Evolutionary conservation across 1,140 invertebrate genomes (phyloP), one percentile per base, ranked within the genome.

Genomic region (Aplysia californica): DNA sequence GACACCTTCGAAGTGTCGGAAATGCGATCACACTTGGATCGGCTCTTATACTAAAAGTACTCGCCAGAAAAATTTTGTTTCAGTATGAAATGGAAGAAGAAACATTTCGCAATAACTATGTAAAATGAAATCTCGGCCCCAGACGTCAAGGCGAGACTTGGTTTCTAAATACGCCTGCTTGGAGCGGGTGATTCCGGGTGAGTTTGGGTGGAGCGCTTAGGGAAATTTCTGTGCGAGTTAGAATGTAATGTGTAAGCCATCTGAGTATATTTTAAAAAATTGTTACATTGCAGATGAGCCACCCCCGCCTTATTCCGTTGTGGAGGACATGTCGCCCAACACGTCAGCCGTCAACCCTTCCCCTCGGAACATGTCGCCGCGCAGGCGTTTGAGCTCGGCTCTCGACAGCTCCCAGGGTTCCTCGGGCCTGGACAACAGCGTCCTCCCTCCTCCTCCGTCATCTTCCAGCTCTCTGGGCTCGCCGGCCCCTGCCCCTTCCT

Each of bases 271-370:
- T 75, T 56, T 38, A 31, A n/a, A 3, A 56, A n/a, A 29, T 64
- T n/a, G 59, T 59, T 44, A n/a, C n/a, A 61, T 55, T 71, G 35
- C 50, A 78, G 76, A 41, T 44, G 82, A 83, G 55, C 79, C 82
- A 0, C 81, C 81, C 5, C 82, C 79, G 38, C 80, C 82, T 1
- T 80, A 80, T 50, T 69, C 79, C 39, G 61, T 70, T 21, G 65
- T 23, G 2, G 75, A 78, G 10, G 66, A 75, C 21, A 3, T 26
- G n/a, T 26, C 38, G 61, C 31, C 33, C 73, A 21, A 41, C 35
- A 39, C 61, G 65, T 58, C 61, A 26, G 41, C 67, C 64, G 39
- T 41, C 41, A 2, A 23, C 41, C 36, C 33, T 15, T 44, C 65
- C 38, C 50, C 23, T 38, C 79, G 20, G 36, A 70, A 58, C 23